Evolutionary conservation across 2,113 vertebrate species (phyloP).

Genomic region (Melanocharis versteri): DNA sequence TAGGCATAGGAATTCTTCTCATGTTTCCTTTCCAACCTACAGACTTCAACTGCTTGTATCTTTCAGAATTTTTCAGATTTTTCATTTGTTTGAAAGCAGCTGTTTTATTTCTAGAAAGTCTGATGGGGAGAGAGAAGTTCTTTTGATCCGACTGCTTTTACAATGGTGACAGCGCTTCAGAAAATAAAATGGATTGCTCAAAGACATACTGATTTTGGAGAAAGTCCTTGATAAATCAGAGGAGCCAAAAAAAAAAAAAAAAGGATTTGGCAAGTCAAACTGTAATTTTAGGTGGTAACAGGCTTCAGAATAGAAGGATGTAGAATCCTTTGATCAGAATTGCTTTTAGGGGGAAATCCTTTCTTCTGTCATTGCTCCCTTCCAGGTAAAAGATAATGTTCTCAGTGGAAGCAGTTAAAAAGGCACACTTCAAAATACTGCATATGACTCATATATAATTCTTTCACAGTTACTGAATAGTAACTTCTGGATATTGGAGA

Average conservation of each 20-base stretch:
- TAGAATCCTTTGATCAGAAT: conserved; percentile 10
- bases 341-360: conserved; percentile 6
- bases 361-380: background rate
- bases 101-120: background rate
- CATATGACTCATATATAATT: background rate
- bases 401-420: background rate
- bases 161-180: background rate
- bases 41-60: background rate
- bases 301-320: background rate
- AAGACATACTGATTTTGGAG: background rate
- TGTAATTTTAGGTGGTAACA: background rate
- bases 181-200: background rate
- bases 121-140: background rate
- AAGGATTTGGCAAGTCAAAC: background rate
- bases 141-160: background rate
- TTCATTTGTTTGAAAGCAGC: background rate
- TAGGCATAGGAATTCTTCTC: background rate
- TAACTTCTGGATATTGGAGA: background rate
- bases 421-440: background rate
- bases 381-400: background rate
- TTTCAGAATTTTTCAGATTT: background rate
- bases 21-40: background rate
- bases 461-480: background rate
- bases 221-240: background rate
- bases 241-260: background rate